Evolutionary conservation across 2,888 invertebrate genomes (phyloP), one percentile per base, ranked within the genome.

Genomic region (Chorisops tibialis): DNA sequence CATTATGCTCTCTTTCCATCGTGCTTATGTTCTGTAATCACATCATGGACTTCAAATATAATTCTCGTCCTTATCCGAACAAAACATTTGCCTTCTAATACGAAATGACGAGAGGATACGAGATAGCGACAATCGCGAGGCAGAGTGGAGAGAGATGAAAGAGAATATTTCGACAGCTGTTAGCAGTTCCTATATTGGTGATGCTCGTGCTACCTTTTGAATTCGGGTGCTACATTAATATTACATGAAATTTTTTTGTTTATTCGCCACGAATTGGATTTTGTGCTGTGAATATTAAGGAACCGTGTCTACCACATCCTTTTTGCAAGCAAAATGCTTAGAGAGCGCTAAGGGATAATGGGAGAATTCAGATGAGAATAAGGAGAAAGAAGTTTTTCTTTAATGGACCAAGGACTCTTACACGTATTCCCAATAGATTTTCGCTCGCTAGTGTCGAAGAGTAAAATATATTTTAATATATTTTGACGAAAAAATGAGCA

Each of bases 201-300:
- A 12, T 37, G n/a, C n/a, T n/a, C n/a, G n/a, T n/a, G n/a, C 38
- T 39, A 21, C 21, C 52, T 52, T 52, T 52, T 19, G 37, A 38
- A 37, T 37, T 37, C 18, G 22, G 47, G 24, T 67, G 59, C 68
- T n/a, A 30, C 67, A 70, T 71, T 71, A 70, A 71, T 71, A 71
- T 70, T 71, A 69, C 69, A 71, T 71, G 69, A 69, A 66, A 67
- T 50, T 50, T 69, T 69, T 70, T 69, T 70, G 69, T 71, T 68
- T 71, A 69, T 70, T 71, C 69, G 69, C 69, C 71, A 69, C 68
- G 69, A 70, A 70, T 72, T 70, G 70, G 70, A 70, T 71, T 72
- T 65, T 72, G 71, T 72, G 71, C 63, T 67, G 61, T 67, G 71
- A 71, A 72, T 72, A 69, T 61, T 58, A 65, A 69, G 38, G 16